Percentiles rank a stretch among this genome's conserved stretches.
These are phyloP conservation scores for Andrena fulva DNA, from an alignment of 2,888 invertebrate species.

Conservation along the genomic window DNA sequence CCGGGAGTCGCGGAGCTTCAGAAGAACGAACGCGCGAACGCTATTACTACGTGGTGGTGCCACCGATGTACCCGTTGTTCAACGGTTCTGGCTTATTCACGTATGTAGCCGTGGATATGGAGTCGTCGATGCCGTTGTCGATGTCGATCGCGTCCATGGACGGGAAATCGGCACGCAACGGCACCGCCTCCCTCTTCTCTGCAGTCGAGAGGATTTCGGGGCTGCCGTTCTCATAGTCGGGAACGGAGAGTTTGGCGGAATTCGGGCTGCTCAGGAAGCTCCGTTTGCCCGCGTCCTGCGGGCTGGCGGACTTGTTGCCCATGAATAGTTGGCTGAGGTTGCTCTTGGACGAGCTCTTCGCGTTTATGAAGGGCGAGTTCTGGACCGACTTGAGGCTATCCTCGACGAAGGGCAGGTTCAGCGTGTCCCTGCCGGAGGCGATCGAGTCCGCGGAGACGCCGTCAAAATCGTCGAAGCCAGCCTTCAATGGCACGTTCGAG, in stretches of 20 bases:
- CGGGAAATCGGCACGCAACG: constrained; percentile 75
- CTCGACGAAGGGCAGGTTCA: constrained; percentile 81
- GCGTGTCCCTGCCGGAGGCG: constrained; percentile 80
- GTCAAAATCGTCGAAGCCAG: constrained; percentile 83
- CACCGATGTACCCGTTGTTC: constrained; percentile 82
- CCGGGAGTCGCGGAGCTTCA: not conserved
- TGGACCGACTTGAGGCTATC: constrained; percentile 80
- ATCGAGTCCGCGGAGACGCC: constrained; percentile 80
- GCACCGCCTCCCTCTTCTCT: constrained; percentile 68
- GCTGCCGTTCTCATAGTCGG: constrained; percentile 81
- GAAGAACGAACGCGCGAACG: constrained; percentile 33
- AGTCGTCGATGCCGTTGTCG: constrained; percentile 66
- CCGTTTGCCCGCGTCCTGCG: constrained; percentile 73
- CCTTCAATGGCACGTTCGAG: constrained; percentile 80
- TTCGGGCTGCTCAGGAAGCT: constrained; percentile 71
- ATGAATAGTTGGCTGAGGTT: constrained; percentile 77
- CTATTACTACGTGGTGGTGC: constrained; percentile 82
- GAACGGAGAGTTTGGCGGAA: constrained; percentile 65
- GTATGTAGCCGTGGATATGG: constrained; percentile 70
- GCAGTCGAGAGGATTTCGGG: constrained; percentile 74
- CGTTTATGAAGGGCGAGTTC: constrained; percentile 78
- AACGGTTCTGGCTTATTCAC: constrained; percentile 76
- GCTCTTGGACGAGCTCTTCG: constrained; percentile 74
- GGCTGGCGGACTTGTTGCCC: constrained; percentile 77
- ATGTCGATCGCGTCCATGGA: constrained; percentile 76